These are phyloP conservation scores for Microctonus brassicae DNA, from an alignment of 2,888 invertebrate genomes.

Conservation along the genomic window DNA sequence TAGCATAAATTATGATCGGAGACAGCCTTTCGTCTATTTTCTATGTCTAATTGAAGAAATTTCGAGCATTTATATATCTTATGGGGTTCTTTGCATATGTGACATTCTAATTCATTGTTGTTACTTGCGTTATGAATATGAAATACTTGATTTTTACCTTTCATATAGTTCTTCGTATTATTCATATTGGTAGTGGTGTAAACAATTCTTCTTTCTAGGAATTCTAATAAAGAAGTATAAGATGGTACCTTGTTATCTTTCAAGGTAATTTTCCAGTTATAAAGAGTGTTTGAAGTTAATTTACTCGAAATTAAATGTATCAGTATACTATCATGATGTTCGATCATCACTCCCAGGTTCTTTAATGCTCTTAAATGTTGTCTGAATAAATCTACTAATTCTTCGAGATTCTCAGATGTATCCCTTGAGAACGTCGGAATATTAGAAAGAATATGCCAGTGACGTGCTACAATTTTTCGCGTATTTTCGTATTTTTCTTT, in stretches of 20 bases:
- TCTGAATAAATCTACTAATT: too few relatives aligned
- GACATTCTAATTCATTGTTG: background rate
- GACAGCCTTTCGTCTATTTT: background rate
- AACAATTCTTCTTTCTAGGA: slow-evolving; percentile 32
- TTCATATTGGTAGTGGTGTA: slow-evolving; percentile 16
- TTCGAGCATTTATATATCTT: background rate
- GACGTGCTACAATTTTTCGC: slow-evolving; percentile 38
- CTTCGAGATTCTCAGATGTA: slow-evolving; percentile 21
- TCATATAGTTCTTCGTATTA: background rate
- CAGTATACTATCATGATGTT: slow-evolving; percentile 21
- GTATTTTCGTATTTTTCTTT: slow-evolving; percentile 39
- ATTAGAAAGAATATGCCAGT: slow-evolving; percentile 29
- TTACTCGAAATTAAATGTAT: slow-evolving; percentile 22
- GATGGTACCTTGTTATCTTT: slow-evolving; percentile 33
- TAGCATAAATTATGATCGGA: background rate
- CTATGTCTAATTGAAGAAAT: background rate
- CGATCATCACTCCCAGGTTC: slow-evolving; percentile 16
- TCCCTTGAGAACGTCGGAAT: slow-evolving; percentile 17
- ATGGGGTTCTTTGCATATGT: slow-evolving; percentile 5
- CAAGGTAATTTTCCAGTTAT: slow-evolving; percentile 37
- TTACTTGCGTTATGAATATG: background rate
- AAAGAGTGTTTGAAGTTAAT: slow-evolving; percentile 7
- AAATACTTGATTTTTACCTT: background rate
- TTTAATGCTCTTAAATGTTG: slow-evolving; percentile 34
- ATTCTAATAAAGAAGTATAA: slow-evolving; percentile 29